Base-by-base conservation (phyloP, 2,888 invertebrate genomes). In the Argyra leucocephala region DNA sequence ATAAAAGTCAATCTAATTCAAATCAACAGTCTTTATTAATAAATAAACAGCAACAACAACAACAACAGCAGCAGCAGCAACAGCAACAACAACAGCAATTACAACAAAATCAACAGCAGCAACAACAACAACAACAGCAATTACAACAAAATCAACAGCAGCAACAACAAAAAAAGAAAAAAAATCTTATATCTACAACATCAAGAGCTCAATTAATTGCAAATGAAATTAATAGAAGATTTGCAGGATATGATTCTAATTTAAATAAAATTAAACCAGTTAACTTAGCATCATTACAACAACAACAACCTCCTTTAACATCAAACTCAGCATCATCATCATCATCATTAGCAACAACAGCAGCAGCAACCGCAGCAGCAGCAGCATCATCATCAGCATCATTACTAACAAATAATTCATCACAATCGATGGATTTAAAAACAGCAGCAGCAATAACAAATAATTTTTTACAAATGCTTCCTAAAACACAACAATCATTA, bases 391-490 rank as follows among this genome's bases (percentile, higher is more conserved):
- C 18, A 48, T 18, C 18, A 18, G 18, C 12, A 18, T 10, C 31
- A 31, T 18, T 18, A 18, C 1, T 15, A 18, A 48, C 48, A 48
- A 12, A 12, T 10, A 31, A 31, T 31, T 18, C 12, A 48, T 18
- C 5, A 37, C 15, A 15, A 48, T 18, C 15, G 5, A 31, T 31
- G 31, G 18, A 48, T 18, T 18, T 48, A 2, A 18, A 15, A 12
- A 5, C 15, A 48, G 64, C 72, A 69, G 57, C 64, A 65, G 36
- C 69, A 70, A 10, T 65, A 81, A 61, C 80, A 78, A 31, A 22
- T 59, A 26, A 26, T 26, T 61, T 61, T n/a, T 12, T 26, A 26
- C 18, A 24, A 31, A 61, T 61, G 26, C 24, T 61, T 26, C 61
- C 61, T n/a, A 61, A 61, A 61, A 21, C 58, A 22, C 58, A 58